Base-by-base conservation (phyloP, 2,113 vertebrate species). In the Illadopsis cleaveri region DNA sequence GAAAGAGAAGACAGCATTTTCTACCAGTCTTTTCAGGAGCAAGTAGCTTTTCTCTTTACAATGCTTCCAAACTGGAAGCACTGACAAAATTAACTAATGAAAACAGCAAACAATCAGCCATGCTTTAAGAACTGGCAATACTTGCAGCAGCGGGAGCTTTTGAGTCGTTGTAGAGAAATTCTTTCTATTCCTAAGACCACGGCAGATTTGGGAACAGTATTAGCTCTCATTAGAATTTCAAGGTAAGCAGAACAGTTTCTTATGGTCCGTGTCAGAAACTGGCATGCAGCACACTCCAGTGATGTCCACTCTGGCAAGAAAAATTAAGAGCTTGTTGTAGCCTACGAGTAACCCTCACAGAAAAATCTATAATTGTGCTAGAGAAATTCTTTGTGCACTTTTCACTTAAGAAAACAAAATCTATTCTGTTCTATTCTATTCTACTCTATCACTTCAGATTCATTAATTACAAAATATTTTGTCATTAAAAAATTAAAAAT, bases 11-110 rank as follows among this genome's bases (percentile, higher is more conserved):
- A 68, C 23, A 61, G 18, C 2, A 14, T 37, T 92, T 92, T 66
- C 61, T 42, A 33, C 12, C 6, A n/a, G 30, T 56, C 9, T 87
- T 16, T 79, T 44, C 24, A 51, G 5, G 3, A 79, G 9, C 5
- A 37, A 75, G 25, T 13, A 79, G 40, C 22, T 84, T 83, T 56
- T 86, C 9, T 57, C 28, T 69, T 60, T 45, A 6, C 20, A 40
- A 5, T 16, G 5, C 35, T 27, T 53, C 37, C 11, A 6, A 47
- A n/a, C 17, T 37, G 24, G 35, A 89, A 86, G 12, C 0, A 0
- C 6, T 81, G 64, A 65, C 13, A 81, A 82, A 73, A 88, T 50
- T 42, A 58, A 35, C 13, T 22, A 37, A 33, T 21, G 8, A 37
- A 86, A 66, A 45, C 18, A 82, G 11, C 10, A 6, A 90, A 16